phyloP scores from a whole-genome alignment of 64 coral and sea anemone genomes.

The Exaiptasia diaphana region DNA sequence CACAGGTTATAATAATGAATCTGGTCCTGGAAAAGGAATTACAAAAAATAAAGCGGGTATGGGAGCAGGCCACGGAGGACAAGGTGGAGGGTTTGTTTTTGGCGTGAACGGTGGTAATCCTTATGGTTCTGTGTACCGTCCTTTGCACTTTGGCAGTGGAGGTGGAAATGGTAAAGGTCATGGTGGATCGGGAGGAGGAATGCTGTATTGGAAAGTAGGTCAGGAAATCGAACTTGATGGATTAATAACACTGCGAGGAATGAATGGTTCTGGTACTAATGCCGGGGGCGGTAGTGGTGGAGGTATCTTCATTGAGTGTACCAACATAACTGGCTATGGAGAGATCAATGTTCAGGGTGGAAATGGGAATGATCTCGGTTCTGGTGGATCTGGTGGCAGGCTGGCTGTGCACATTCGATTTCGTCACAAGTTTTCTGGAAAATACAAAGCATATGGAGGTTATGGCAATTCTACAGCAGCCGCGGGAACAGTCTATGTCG shows the following conservation, averaged over 20 bases:
- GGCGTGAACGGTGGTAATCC: slow-evolving; percentile 39
- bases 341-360: slow-evolving; percentile 92
- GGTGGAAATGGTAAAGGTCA: slow-evolving; percentile 73
- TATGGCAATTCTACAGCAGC: slow-evolving; percentile 66
- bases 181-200: slow-evolving; percentile 77
- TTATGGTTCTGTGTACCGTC: slow-evolving; percentile 82
- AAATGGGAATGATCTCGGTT: slow-evolving; percentile 49
- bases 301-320: slow-evolving; percentile 79
- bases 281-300: slow-evolving; percentile 92
- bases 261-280: slow-evolving; percentile 53
- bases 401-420: slow-evolving; percentile 79
- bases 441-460: slow-evolving; percentile 78
- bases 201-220: slow-evolving; percentile 80
- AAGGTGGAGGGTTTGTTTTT: slow-evolving; percentile 55
- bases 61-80: slow-evolving; percentile 86
- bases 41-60: slow-evolving; percentile 60
- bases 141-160: slow-evolving; percentile 79
- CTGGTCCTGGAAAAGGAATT: slow-evolving; percentile 62
- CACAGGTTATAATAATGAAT: slow-evolving; percentile 63
- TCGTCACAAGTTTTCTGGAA: slow-evolving; percentile 77
- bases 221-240: slow-evolving; percentile 90
- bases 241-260: slow-evolving; percentile 56
- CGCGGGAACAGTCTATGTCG: slow-evolving; percentile 86
- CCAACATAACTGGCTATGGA: slow-evolving; percentile 92
- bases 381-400: slow-evolving; percentile 80